Conservation (phyloP, 1,140 invertebrate genomes). For the Onthophagus taurus region DNA sequence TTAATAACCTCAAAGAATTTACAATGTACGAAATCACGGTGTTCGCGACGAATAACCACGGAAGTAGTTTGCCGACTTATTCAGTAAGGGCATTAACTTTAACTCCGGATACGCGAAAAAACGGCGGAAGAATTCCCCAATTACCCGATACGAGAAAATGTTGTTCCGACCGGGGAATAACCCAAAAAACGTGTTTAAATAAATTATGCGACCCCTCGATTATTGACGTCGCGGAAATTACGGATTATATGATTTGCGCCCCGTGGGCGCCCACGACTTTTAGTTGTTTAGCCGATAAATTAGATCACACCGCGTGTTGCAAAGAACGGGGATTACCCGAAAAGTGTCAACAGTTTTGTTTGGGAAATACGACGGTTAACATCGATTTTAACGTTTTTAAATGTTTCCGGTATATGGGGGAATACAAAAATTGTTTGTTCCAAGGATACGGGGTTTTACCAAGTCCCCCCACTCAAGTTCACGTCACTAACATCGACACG, state of each 20-base stretch:
- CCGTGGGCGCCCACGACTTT: constrained; percentile 73
- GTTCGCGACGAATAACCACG: constrained; percentile 60
- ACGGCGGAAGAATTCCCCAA: constrained; percentile 44
- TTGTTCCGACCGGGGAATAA: constrained; percentile 60
- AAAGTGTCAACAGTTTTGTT: constrained; percentile 63
- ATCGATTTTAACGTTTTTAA: constrained; percentile 72
- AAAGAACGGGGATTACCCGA: constrained; percentile 59
- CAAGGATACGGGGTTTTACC: constrained; percentile 75
- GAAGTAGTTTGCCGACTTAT: constrained; percentile 62
- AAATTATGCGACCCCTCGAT: constrained; percentile 69
- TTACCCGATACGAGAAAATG: constrained; percentile 64
- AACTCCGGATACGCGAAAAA: constrained; percentile 45
- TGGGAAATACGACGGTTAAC: constrained; percentile 59
- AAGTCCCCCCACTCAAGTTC: constrained; percentile 53
- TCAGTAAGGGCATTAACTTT: constrained; percentile 57
- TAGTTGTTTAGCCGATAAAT: constrained; percentile 65
- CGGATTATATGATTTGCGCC: constrained; percentile 76
- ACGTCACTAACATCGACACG: constrained; percentile 60
- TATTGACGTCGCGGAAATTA: constrained; percentile 48
- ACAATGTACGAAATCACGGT: constrained; percentile 76
- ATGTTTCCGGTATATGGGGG: constrained; percentile 69
- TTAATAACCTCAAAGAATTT: constrained; percentile 54
- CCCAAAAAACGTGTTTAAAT: constrained; percentile 60
- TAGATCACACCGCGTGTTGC: constrained; percentile 75
- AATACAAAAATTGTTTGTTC: constrained; percentile 68